A percentile compares a stretch with the other conserved stretches of the same genome.
These are phyloP conservation scores for Bungarus multicinctus DNA, from an alignment of 2,113 vertebrate species.

Conservation along the genomic window DNA sequence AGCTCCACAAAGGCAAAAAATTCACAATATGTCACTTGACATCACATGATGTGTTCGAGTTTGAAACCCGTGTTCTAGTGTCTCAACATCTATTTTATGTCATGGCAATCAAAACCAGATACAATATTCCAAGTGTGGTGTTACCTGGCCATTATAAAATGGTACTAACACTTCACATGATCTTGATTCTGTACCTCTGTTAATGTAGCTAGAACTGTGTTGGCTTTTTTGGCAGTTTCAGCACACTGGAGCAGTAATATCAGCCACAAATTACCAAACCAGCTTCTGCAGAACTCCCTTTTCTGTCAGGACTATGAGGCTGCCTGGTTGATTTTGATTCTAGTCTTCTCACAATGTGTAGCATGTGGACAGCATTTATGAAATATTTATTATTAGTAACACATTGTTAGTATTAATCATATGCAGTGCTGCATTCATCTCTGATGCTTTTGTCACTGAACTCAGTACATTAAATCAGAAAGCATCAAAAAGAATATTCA, in stretches of 20 bases:
- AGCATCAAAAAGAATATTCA: not conserved
- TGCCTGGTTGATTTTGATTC: not conserved
- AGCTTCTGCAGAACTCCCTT: not conserved
- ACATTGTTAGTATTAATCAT: not conserved
- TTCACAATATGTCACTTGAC: too few relatives aligned
- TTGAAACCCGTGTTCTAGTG: not conserved
- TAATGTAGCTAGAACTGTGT: not conserved
- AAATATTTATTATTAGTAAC: conserved; percentile 1
- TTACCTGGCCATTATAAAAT: not conserved
- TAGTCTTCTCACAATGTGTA: not conserved
- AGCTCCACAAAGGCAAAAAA: too few relatives aligned
- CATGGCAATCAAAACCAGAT: not conserved
- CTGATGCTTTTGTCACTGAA: not conserved
- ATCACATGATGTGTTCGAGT: too few relatives aligned
- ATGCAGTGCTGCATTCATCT: not conserved
- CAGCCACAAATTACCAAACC: not conserved
- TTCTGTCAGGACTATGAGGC: not conserved
- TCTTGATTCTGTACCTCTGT: not conserved
- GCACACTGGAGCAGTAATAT: not conserved
- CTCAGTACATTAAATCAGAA: not conserved
- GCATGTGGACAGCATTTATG: not conserved
- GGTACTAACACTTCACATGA: not conserved
- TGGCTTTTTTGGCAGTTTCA: not conserved
- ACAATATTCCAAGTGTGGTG: not conserved
- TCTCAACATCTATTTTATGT: not conserved